Conservation (phyloP, 2,888 invertebrate species). For the Taenaris catops region DNA sequence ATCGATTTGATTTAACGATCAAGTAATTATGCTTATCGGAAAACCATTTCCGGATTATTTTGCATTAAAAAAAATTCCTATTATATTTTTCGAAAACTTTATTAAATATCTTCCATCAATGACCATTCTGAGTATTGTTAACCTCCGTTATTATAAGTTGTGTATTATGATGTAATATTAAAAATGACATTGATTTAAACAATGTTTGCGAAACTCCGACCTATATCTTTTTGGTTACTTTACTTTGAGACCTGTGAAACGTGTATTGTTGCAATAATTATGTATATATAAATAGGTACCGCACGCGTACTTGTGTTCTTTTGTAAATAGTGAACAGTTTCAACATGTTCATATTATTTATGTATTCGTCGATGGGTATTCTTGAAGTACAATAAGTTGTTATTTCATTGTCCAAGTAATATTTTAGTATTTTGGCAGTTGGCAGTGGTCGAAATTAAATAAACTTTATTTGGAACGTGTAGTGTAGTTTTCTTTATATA, state of each 20-base stretch:
- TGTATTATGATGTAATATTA: slow-evolving; percentile 8
- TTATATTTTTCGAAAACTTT: slow-evolving; percentile 15
- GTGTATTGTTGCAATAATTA: slow-evolving; percentile 58
- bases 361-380: slow-evolving; percentile 28
- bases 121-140: slow-evolving; percentile 9
- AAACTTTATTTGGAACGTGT: slow-evolving; percentile 62
- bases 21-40: too few species aligned
- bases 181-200: slow-evolving; percentile 14
- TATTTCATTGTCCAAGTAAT: slow-evolving; percentile 33
- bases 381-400: slow-evolving; percentile 43
- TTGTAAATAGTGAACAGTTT: slow-evolving; percentile 50
- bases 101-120: slow-evolving; percentile 14
- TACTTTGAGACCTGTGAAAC: slow-evolving; percentile 21
- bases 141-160: slow-evolving; percentile 12
- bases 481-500: slow-evolving; percentile 38
- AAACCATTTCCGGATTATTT: too few species aligned
- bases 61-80: too few species aligned
- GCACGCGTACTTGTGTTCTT: slow-evolving; percentile 42
- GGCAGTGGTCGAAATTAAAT: slow-evolving; percentile 34
- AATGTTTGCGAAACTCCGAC: slow-evolving; percentile 8
- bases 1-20: too few species aligned
- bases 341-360: slow-evolving; percentile 30
- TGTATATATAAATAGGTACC: slow-evolving; percentile 50
- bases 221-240: slow-evolving; percentile 8
- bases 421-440: slow-evolving; percentile 50